These are phyloP conservation scores for Melanotus villosus DNA, from an alignment of 2,888 invertebrate genomes.

Conservation along the genomic window DNA sequence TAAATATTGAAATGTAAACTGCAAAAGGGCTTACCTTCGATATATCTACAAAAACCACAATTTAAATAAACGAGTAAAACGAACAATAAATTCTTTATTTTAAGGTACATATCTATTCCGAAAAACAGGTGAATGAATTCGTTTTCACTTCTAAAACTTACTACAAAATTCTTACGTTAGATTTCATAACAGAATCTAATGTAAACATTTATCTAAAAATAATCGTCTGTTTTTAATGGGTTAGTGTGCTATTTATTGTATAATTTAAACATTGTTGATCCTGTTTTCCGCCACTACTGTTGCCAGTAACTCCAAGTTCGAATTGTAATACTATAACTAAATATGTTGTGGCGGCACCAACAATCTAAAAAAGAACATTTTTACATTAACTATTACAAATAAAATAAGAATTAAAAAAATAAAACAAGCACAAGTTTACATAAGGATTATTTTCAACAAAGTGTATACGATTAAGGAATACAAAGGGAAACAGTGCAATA, in stretches of 20 bases:
- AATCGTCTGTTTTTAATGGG: neutral
- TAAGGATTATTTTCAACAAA: no score
- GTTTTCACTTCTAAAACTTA: neutral
- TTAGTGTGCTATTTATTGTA: conserved; percentile 8
- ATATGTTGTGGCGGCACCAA: conserved; percentile 41
- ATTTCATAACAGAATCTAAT: neutral
- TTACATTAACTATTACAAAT: no score
- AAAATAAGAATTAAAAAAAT: no score
- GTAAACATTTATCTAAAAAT: conserved; percentile 22
- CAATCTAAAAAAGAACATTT: conserved; percentile 36
- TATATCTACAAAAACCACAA: neutral
- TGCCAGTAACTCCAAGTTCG: conserved; percentile 21
- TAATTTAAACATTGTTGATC: neutral
- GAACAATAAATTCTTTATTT: neutral
- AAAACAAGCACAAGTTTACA: no score
- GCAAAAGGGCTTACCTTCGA: neutral
- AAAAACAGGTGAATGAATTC: neutral
- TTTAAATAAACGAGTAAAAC: neutral
- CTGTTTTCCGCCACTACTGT: neutral
- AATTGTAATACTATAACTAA: conserved; percentile 47
- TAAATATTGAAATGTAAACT: no score
- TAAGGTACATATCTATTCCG: neutral
- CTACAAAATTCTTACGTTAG: neutral
- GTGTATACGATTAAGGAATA: no score
- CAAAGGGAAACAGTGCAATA: no score